Evolutionary conservation across 2,888 invertebrate genomes (phyloP), one percentile per base, ranked within the genome.

Genomic region (Archips xylosteana): DNA sequence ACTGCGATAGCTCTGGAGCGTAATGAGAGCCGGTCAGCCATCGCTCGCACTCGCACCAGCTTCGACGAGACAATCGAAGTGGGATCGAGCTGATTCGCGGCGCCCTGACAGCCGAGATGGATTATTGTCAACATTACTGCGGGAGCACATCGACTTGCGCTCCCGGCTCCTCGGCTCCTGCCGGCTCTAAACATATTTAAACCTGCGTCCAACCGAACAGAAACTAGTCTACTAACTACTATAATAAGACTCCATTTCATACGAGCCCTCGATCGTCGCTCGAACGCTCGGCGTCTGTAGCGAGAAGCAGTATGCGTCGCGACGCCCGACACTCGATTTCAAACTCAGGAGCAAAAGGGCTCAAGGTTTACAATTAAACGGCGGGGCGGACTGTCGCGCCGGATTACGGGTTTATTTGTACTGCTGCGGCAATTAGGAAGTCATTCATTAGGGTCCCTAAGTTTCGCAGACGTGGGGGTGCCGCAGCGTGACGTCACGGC

Each of bases 371-470:
- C 82, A 92, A 93, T 94, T 94, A 92, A 91, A 90, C 82, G 84
- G 80, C 83, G 86, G 75, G 80, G 79, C 63, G 75, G 76, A 79
- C 81, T 87, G 88, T 89, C 89, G 89, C 88, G 90, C 89, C 90
- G 90, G 92, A 92, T 91, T 92, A 89, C 88, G 88, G 83, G 88
- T 88, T 91, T 89, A 89, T 92, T 92, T 90, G 91, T 92, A 90
- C 88, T 87, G 88, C 87, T 84, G 91, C 92, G 92, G 92, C 94
- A 94, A 94, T 94, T 94, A 94, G 94, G 94, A 94, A 94, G 94
- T 94, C 90, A 89, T 93, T 94, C 94, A 94, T 94, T 94, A 94
- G 89, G 92, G 89, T 92, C 94, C 94, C 93, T 93, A 94, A 94
- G 93, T 94, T 94, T 92, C 86, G 92, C 93, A 94, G 94, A 94